phyloP scores from a whole-genome alignment of 1,140 invertebrate species.

The Pseudomyrmex concolor region DNA sequence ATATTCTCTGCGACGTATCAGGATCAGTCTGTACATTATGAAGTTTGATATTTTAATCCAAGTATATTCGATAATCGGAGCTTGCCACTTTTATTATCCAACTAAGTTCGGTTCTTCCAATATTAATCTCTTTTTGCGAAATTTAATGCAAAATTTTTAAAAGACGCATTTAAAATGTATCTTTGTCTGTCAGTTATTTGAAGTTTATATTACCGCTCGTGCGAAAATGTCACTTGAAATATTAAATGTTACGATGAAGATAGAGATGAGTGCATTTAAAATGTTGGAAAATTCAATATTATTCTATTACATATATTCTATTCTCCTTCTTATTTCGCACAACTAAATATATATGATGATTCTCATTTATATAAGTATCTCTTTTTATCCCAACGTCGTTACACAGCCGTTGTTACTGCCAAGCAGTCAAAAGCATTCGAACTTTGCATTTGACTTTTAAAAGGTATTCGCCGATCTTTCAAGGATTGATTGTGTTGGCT shows the following conservation, averaged over 20 bases:
- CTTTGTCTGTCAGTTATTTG: not conserved
- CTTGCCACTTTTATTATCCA: too few species aligned
- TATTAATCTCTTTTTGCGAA: too few species aligned
- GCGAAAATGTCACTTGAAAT: too few species aligned
- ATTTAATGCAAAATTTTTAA: not conserved
- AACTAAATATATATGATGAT: constrained; percentile 16
- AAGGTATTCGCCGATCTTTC: constrained; percentile 33
- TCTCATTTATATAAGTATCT: constrained; percentile 5
- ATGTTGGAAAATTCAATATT: not conserved
- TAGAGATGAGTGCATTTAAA: too few species aligned
- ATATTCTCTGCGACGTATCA: too few species aligned
- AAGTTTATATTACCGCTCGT: not conserved
- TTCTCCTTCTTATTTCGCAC: not conserved
- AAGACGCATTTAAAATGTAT: not conserved
- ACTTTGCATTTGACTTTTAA: constrained; percentile 71
- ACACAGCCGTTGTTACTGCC: constrained; percentile 32
- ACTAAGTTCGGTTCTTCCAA: too few species aligned
- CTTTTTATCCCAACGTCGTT: not conserved
- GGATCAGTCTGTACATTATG: too few species aligned
- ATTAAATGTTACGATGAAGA: too few species aligned
- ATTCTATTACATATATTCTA: not conserved
- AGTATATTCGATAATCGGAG: too few species aligned
- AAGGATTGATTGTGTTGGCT: constrained; percentile 55
- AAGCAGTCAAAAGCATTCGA: constrained; percentile 50
- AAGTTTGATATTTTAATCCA: too few species aligned